Evolutionary conservation across 2,888 invertebrate genomes (phyloP).

Genomic region (Patella pellucida): DNA sequence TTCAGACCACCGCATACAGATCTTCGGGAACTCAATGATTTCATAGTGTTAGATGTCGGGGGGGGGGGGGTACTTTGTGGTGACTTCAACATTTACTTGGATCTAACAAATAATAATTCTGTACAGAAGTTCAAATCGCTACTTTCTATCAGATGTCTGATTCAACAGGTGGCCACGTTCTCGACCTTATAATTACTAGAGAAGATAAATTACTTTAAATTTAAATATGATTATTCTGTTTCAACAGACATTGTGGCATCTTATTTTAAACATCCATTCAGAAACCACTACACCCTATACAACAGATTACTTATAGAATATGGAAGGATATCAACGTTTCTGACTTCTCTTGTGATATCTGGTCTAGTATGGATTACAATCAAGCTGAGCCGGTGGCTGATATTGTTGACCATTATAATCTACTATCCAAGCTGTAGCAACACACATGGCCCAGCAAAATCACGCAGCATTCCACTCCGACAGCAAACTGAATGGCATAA

Average conservation of each 20-base stretch:
- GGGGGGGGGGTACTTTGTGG: too few species aligned
- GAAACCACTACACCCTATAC: neutral
- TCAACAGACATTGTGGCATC: too few species aligned
- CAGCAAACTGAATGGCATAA: too few species aligned
- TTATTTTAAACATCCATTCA: neutral
- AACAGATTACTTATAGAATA: neutral
- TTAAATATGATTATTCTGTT: too few species aligned
- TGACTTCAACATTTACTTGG: too few species aligned
- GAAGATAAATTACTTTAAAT: neutral
- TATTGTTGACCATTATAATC: neutral
- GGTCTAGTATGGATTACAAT: neutral
- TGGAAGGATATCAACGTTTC: constrained; percentile 10
- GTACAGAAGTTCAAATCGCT: too few species aligned
- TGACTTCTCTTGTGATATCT: neutral
- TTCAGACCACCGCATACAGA: too few species aligned
- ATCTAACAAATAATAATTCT: too few species aligned
- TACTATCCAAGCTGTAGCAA: neutral
- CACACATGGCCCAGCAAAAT: neutral
- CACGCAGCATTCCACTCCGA: neutral
- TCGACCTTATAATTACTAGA: constrained; percentile 8
- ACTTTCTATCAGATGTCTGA: too few species aligned
- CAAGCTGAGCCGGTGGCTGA: neutral
- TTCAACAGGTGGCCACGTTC: constrained; percentile 1
- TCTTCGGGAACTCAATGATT: too few species aligned
- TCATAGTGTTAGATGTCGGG: too few species aligned